Base-by-base conservation (phyloP, 2,888 invertebrate genomes). In the Cybosia mesomella region DNA sequence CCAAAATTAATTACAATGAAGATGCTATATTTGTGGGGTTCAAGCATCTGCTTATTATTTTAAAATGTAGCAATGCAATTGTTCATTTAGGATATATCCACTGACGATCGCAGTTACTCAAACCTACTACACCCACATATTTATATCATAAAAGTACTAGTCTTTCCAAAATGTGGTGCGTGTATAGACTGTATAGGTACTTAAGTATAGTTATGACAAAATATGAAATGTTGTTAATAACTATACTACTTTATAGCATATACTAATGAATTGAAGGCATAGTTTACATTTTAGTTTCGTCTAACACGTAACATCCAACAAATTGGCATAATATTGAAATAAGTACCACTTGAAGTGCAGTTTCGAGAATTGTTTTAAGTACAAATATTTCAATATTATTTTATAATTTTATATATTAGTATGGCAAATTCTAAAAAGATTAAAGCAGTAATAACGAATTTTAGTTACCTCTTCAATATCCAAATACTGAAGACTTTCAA, bases 381-480 rank as follows among this genome's bases (percentile, higher is more conserved):
- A 54, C 11, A 54, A 22, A 21, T 54, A 54, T n/a, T 11, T 11
- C 21, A 54, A 54, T n/a, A n/a, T n/a, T n/a, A n/a, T n/a, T n/a
- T n/a, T n/a, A n/a, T n/a, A n/a, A n/a, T n/a, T n/a, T n/a, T n/a
- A n/a, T n/a, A n/a, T n/a, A n/a, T 11, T 54, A 22, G 11, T 54
- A 54, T 54, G 57, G 8, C 22, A 36, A 22, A 59, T 2, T 21
- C 1, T 36, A 59, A 4, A n/a, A 36, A 32, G 22, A 39, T 3
- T 43, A 1, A 32, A n/a, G 7, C 13, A 32, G 8, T 53, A 61
- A 22, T 34, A 32, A n/a, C 21, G 60, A 63, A 58, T 64, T 28
- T 32, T 39, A 62, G 39, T 76, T 91, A 97, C 97, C 95, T 97
- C 97, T 86, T 97, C 97, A 75, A 97, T 96, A 87, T 97, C 97